A percentile compares a stretch with the other conserved stretches of the same genome.
These are phyloP conservation scores for Manacus vitellinus DNA, from an alignment of 2,113 vertebrate species.

Conservation along the genomic window DNA sequence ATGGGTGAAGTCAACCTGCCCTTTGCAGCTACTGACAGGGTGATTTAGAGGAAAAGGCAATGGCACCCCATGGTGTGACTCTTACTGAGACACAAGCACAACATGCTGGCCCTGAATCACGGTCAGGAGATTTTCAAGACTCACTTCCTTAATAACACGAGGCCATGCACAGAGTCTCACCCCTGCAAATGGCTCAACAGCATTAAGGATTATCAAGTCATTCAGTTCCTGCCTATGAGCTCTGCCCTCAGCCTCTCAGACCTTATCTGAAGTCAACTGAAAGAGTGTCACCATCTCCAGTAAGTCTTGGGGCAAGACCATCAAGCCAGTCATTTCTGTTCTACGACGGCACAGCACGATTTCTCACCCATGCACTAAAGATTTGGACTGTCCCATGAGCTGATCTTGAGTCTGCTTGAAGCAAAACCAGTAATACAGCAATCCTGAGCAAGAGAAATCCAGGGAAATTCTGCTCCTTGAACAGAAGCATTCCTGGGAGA, in stretches of 20 bases:
- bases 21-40: neutral
- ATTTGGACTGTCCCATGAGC: neutral
- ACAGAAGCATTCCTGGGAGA: neutral
- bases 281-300: neutral
- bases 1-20: neutral
- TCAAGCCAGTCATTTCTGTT: neutral
- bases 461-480: neutral
- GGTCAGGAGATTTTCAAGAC: neutral
- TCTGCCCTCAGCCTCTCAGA: neutral
- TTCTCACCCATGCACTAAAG: neutral
- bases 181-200: neutral
- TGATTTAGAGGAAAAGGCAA: neutral
- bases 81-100: neutral
- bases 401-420: neutral
- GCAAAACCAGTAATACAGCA: neutral
- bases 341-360: neutral
- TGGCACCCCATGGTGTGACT: neutral
- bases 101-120: fast-evolving
- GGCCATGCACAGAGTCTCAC: neutral
- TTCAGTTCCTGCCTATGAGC: neutral
- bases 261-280: neutral
- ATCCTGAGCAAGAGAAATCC: neutral
- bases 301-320: neutral
- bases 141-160: neutral
- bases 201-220: neutral